Base-by-base conservation (phyloP, 2,888 invertebrate genomes). In the Smittia sp. region DNA sequence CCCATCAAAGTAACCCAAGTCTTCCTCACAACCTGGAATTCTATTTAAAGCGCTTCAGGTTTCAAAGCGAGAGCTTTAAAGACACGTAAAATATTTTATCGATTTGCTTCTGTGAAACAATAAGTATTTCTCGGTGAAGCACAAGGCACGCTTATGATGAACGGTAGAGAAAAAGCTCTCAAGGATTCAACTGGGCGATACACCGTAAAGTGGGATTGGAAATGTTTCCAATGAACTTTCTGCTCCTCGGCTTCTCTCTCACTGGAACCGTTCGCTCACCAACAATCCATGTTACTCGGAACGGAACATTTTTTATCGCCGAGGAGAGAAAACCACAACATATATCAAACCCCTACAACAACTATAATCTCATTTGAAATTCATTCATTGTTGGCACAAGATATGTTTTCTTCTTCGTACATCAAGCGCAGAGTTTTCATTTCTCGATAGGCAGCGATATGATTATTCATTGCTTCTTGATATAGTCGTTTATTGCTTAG, bases 301-400 rank as follows among this genome's bases (percentile, higher is more conserved):
- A 13, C 38, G 38, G 20, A 15, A 67, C 32, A 24, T n/a, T 63
- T 27, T n/a, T 63, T 13, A 63, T 27, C 25, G 63, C 18, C 7
- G 27, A 27, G 27, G 6, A 63, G 22, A 63, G 27, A 66, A 41
- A 72, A 72, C 72, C 72, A 72, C 72, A 72, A 72, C 72, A 72
- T 72, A 72, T 62, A 72, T 72, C 72, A 72, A 72, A 52, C 69
- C 39, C 52, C 52, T 69, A 72, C 62, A 72, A 27, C 72, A 72
- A 62, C 72, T 72, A 72, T 72, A 72, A 72, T 72, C 72, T 58
- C 72, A 70, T 72, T 72, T 72, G n/a, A 32, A 72, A 72, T 72
- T 72, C 72, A 72, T 69, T 69, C 69, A 54, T 69, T 69, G 69
- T 41, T 69, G 69, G 69, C 69, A 25, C 32, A 62, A 32, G 15